Percentiles rank a stretch among this genome's conserved stretches.
phyloP scores from a whole-genome alignment of 2,113 vertebrate species.

The Vombatus ursinus region DNA sequence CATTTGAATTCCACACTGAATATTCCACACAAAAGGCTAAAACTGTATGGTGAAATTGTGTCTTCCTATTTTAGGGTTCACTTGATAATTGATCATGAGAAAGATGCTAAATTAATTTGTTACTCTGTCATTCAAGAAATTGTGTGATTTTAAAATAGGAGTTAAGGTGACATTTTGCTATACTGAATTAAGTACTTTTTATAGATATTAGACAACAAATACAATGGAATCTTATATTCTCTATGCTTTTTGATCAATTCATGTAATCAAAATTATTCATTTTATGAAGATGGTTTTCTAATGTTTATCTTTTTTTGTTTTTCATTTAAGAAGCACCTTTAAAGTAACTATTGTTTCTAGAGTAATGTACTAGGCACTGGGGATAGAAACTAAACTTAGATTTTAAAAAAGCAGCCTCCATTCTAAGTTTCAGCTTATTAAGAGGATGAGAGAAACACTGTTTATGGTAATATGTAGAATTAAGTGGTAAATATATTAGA shows the following conservation, averaged over 20 bases:
- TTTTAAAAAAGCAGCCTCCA: background rate
- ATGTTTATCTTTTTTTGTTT: background rate
- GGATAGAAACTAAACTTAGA: no score
- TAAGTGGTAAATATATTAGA: background rate
- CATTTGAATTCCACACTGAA: background rate
- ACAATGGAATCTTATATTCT: background rate
- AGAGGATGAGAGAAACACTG: background rate
- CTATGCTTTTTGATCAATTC: background rate
- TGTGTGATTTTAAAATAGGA: background rate
- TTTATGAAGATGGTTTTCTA: background rate
- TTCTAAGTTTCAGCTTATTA: background rate
- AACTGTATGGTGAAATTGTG: background rate
- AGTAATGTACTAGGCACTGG: background rate
- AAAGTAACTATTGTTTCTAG: background rate
- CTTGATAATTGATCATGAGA: background rate
- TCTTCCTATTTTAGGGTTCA: background rate
- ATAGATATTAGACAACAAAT: background rate
- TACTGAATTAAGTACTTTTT: background rate
- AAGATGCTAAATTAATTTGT: background rate
- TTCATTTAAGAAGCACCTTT: background rate
- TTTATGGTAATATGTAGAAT: background rate
- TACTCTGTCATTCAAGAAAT: background rate
- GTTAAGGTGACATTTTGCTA: background rate
- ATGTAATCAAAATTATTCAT: background rate
- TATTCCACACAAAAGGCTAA: background rate